Evolutionary conservation across 2,113 vertebrate genomes (phyloP).

Genomic region (Nicator chloris): DNA sequence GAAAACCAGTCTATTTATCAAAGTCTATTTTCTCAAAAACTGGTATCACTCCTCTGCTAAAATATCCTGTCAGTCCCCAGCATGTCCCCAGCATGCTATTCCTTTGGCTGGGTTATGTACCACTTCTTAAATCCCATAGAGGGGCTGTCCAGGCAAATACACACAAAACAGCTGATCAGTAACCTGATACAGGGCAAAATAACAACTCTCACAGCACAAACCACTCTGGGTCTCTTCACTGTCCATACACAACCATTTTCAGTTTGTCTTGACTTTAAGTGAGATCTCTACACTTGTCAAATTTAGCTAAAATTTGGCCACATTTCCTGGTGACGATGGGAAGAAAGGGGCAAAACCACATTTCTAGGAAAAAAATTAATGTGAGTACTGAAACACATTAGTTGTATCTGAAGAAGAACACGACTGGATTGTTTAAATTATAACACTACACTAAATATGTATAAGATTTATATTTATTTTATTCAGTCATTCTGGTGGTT

Average conservation of each 20-base stretch:
- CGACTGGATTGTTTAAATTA: background rate
- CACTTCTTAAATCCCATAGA: background rate
- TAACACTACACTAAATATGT: background rate
- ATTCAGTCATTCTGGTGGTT: background rate
- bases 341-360: background rate
- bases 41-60: background rate
- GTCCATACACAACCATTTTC: background rate
- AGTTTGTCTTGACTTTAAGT: background rate
- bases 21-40: background rate
- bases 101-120: background rate
- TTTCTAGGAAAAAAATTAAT: background rate
- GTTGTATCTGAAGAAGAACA: background rate
- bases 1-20: background rate
- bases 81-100: background rate
- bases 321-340: background rate
- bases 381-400: background rate
- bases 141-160: background rate
- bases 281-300: background rate
- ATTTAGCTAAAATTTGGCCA: background rate
- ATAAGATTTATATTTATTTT: background rate
- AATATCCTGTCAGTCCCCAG: background rate
- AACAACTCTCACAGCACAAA: background rate
- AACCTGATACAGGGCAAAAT: background rate
- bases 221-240: background rate
- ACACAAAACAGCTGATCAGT: background rate